Conservation (phyloP, 2,888 invertebrate genomes). For the Podotricha telesiphe region DNA sequence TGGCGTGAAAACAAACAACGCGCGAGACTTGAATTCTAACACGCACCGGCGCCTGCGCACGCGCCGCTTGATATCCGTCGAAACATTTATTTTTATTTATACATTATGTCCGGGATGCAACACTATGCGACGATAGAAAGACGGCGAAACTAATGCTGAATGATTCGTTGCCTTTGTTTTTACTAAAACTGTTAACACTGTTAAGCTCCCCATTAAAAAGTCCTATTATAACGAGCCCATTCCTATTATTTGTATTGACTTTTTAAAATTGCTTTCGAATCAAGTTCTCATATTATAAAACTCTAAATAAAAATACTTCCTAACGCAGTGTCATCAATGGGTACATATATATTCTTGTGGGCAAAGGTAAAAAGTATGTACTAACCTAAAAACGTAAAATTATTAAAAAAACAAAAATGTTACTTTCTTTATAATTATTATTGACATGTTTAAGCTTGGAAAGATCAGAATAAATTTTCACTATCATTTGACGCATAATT, state of each 20-base stretch:
- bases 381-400: too few relatives aligned
- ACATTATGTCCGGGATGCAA: slow-evolving; percentile 59
- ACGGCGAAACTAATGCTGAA: slow-evolving; percentile 46
- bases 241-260: slow-evolving; percentile 6
- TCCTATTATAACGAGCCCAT: not conserved
- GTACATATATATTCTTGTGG: too few relatives aligned
- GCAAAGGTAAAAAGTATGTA: too few relatives aligned
- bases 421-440: too few relatives aligned
- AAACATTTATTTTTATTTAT: slow-evolving; percentile 76
- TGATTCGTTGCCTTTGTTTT: slow-evolving; percentile 38
- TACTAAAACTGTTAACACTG: slow-evolving; percentile 19
- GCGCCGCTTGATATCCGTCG: slow-evolving; percentile 64
- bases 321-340: not conserved
- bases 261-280: slow-evolving; percentile 12
- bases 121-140: slow-evolving; percentile 48
- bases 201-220: slow-evolving; percentile 4
- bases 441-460: too few relatives aligned
- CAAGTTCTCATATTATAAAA: not conserved
- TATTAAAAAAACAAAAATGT: too few relatives aligned
- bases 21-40: slow-evolving; percentile 71
- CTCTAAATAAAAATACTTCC: not conserved
- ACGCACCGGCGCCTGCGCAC: slow-evolving; percentile 67
- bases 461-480: too few relatives aligned
- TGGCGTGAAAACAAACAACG: slow-evolving; percentile 74
- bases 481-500: too few relatives aligned